Evolutionary conservation across 1,140 invertebrate species (phyloP).

Genomic region (Zaprionus inermis): DNA sequence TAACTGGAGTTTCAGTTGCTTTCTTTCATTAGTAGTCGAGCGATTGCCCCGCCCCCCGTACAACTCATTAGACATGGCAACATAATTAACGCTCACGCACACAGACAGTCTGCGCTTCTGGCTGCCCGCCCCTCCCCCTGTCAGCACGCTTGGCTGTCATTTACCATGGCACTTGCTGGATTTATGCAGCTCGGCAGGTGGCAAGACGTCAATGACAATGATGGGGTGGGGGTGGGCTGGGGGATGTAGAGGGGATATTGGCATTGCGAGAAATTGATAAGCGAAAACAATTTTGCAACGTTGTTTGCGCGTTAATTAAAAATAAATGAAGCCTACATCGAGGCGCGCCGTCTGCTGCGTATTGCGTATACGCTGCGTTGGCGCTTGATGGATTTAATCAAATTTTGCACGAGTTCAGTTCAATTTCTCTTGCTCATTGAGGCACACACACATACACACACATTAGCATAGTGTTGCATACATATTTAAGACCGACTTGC

Average conservation of each 20-base stretch:
- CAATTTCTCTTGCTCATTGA: constrained; percentile 22
- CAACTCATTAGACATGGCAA: constrained; percentile 59
- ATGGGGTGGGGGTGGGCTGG: too few relatives aligned
- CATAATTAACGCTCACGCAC: constrained; percentile 66
- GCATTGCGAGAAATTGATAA: constrained; percentile 54
- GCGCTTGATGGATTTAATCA: constrained; percentile 58
- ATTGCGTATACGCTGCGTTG: constrained; percentile 64
- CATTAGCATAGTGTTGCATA: neutral
- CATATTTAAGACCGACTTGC: constrained; percentile 47
- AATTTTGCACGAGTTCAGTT: constrained; percentile 13
- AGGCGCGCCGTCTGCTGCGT: constrained; percentile 23
- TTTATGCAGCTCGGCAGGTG: constrained; percentile 61
- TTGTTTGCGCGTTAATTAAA: constrained; percentile 66
- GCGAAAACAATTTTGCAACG: constrained; percentile 56
- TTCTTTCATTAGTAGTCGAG: constrained; percentile 69
- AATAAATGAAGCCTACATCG: constrained; percentile 55
- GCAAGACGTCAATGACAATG: too few relatives aligned
- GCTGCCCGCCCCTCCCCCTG: neutral
- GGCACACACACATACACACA: constrained; percentile 29
- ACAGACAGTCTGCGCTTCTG: constrained; percentile 3
- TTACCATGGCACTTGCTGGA: constrained; percentile 63
- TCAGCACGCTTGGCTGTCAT: constrained; percentile 37
- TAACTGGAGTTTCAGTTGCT: constrained; percentile 72
- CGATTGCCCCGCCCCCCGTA: constrained; percentile 24
- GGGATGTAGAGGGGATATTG: neutral